Conservation (phyloP, 2,888 invertebrate species). For the Calameuta pallipes region DNA sequence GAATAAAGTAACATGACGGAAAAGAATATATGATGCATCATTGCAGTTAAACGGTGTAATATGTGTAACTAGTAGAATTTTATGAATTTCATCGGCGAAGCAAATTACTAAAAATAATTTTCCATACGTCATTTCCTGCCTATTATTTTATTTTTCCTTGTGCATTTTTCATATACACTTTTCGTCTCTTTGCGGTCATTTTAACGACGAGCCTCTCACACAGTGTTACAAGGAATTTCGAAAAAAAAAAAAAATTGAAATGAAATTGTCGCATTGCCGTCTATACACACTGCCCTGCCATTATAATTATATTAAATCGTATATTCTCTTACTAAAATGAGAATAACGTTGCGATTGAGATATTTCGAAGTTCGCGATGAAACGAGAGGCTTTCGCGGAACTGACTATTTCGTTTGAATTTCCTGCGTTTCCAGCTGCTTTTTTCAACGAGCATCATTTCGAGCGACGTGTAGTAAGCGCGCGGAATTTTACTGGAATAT, state of each 20-base stretch:
- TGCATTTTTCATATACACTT: neutral
- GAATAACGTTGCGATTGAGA: neutral
- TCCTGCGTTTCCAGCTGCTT: neutral
- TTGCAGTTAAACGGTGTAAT: constrained; percentile 2
- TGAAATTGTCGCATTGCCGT: neutral
- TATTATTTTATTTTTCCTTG: neutral
- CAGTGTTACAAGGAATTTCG: neutral
- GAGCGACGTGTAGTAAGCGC: neutral
- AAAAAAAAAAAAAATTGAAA: neutral
- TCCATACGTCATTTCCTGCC: neutral
- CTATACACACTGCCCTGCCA: neutral
- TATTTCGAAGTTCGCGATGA: neutral
- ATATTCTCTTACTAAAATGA: neutral
- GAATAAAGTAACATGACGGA: neutral
- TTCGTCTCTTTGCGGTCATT: neutral
- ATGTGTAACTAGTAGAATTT: constrained; percentile 3
- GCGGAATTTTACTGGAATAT: neutral
- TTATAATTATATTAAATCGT: neutral
- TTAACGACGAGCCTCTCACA: neutral
- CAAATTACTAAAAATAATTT: neutral
- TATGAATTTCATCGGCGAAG: neutral
- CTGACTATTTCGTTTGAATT: neutral
- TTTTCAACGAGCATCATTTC: neutral
- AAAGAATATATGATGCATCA: neutral
- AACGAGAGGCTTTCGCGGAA: neutral